Conservation (phyloP, 2,797 vertebrate genomes). For the Oophaga sylvatica region DNA sequence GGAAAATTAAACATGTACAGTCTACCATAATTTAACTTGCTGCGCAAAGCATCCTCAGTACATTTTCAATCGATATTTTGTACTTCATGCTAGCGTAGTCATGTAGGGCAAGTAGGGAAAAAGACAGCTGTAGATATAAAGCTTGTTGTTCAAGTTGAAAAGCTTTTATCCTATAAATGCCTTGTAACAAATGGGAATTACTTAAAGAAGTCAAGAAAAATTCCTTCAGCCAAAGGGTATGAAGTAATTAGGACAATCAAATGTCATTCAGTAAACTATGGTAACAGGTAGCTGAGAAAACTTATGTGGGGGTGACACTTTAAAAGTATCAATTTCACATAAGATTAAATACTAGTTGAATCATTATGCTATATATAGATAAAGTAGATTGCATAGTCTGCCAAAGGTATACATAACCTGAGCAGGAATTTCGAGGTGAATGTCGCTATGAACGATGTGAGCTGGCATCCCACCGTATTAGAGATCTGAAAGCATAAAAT, state of each 20-base stretch:
- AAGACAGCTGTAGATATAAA: conserved; percentile 56
- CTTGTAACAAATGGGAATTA: conserved; percentile 62
- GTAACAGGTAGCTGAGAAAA: not conserved
- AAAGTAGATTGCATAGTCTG: no score
- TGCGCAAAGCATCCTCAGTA: conserved; percentile 62
- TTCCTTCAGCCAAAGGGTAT: not conserved
- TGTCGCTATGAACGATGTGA: no score
- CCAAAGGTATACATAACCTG: no score
- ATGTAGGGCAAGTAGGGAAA: conserved; percentile 61
- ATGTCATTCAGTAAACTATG: not conserved
- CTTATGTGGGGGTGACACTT: no score
- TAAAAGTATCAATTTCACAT: no score
- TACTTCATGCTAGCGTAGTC: conserved; percentile 68
- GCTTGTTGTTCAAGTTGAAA: conserved; percentile 64
- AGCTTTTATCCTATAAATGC: conserved; percentile 62
- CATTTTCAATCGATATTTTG: conserved; percentile 69
- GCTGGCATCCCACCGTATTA: no score
- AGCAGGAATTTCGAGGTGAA: no score
- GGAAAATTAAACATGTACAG: conserved; percentile 70
- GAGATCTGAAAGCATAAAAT: no score
- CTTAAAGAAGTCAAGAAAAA: conserved; percentile 49
- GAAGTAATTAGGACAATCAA: not conserved
- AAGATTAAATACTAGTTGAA: no score
- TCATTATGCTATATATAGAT: no score
- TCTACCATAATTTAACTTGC: conserved; percentile 68